Base-by-base conservation (phyloP, 2,797 vertebrate genomes). In the Myoxocephalus aenaeus region DNA sequence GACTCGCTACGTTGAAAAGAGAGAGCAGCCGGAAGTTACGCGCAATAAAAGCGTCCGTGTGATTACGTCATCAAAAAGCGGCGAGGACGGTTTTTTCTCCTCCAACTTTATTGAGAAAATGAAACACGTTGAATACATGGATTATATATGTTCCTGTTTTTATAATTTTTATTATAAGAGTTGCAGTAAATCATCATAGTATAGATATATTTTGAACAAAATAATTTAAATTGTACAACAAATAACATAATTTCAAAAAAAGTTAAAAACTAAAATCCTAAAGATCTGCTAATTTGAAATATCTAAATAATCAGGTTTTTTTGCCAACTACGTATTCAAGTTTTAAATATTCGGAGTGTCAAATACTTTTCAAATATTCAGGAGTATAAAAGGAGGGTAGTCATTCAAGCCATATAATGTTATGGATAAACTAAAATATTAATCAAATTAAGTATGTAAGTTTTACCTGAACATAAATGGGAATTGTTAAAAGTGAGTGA, bases 1-100 rank as follows among this genome's bases (percentile, higher is more conserved):
- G 75, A 68, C 90, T 57, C 29, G 79, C 87, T 90, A 86, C 83
- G 92, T 42, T 81, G 92, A 93, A 96, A 95, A 95, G 94, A 93
- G 93, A 86, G 87, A 32, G 0, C 0, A 0, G 1, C 0, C 5
- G 94, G 93, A 87, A 94, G 85, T 94, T 82, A 85, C 90, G 89
- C 68, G n/a, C 48, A 71, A 91, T 94, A 94, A 91, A 92, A 44
- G 40, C 71, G 67, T 0, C 50, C 0, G 1, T 1, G 11, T 3
- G 13, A 3, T 20, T n/a, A 70, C 77, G 89, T 82, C 65, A 76
- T 27, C 11, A 42, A 13, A 0, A 36, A 25, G 83, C 58, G 87
- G 73, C 1, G 18, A 22, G 5, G 7, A 29, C 7, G 20, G n/a
- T 20, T 38, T 58, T 62, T 62, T 62, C n/a, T 20, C 0, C 0